Evolutionary conservation across 2,797 vertebrate species (phyloP).

Genomic region (Astyanax mexicanus): DNA sequence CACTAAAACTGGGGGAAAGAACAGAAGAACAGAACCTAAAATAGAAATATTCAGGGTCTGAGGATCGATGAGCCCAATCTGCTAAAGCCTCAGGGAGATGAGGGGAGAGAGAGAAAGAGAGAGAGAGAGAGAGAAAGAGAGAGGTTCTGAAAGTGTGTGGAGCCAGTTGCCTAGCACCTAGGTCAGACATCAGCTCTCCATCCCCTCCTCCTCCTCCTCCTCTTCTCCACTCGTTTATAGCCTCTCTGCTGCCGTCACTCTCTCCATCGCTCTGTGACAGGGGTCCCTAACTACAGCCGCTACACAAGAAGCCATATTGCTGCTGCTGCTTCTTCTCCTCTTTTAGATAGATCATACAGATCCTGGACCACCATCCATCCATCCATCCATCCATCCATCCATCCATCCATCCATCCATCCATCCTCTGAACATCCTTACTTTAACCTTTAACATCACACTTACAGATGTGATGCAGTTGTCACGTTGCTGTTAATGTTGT

Average conservation of each 20-base stretch:
- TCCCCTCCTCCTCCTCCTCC: no score
- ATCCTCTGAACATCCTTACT: no score
- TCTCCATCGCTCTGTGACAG: slow-evolving; percentile 23
- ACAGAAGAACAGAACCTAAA: background rate
- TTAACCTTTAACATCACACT: no score
- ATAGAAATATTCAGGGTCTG: background rate
- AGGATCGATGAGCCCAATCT: background rate
- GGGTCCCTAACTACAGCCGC: slow-evolving; percentile 73
- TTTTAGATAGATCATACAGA: background rate
- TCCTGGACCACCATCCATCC: no score
- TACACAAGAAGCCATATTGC: slow-evolving; percentile 44
- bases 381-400: no score
- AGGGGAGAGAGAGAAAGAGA: slow-evolving; percentile 8
- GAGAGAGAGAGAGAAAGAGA: slow-evolving; percentile 1
- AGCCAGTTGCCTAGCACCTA: slow-evolving; percentile 65
- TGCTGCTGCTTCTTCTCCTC: slow-evolving; percentile 6
- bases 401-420: no score
- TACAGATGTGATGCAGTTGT: no score
- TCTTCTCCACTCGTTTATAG: slow-evolving; percentile 57
- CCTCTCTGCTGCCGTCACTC: slow-evolving; percentile 46
- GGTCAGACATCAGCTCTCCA: slow-evolving; percentile 44
- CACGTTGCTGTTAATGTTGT: no score
- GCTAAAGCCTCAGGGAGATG: background rate
- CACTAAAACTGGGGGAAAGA: background rate
- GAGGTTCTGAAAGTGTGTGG: slow-evolving; percentile 19